Evolutionary conservation across 2,113 vertebrate species (phyloP), one percentile per base, ranked within the genome.

Genomic region (Crotalus viridis): DNA sequence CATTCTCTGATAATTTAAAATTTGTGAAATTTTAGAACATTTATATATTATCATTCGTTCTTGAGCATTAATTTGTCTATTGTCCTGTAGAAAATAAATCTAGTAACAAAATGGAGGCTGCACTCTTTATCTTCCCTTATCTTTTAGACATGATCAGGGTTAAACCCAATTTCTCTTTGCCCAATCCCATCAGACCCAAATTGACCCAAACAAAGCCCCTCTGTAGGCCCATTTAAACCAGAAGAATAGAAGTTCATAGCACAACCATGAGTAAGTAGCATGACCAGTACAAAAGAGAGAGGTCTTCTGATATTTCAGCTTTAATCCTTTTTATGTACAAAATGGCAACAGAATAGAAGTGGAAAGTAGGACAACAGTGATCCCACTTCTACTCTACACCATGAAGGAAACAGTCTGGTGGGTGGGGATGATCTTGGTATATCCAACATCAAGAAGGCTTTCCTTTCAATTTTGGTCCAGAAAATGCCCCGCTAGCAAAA

Each of bases 401-500:
- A 69, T 1, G 1, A 69, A n/a, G 10, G 28, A 69, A 69, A 69
- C 28, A 69, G 64, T 69, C n/a, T 69, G 15, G 12, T 69, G 64
- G 12, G 12, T 69, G 4, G 12, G 28, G 28, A 74, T 74, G 64
- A 74, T 33, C 26, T 64, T 64, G 26, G 28, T 33, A 69, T 69
- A 69, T 69, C 12, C 64, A 33, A 69, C 12, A 74, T 13, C n/a
- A 74, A 0, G 0, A 3, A 93, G 8, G 19, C 92, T 93, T 94
- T 39, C 28, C 26, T 92, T 95, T 91, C 0, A 0, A 91, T 91
- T 95, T 95, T 90, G 94, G 89, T 90, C 81, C 85, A 92, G 81
- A 94, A 88, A 94, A n/a, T 93, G 90, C 85, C 81, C 1, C 91
- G 85, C 61, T 87, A 91, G 64, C 85, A 95, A 96, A 91, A 59